Percentiles rank a stretch among this genome's conserved stretches.
phyloP scores from a whole-genome alignment of 1,140 invertebrate species.

The Charaxes varanes region DNA sequence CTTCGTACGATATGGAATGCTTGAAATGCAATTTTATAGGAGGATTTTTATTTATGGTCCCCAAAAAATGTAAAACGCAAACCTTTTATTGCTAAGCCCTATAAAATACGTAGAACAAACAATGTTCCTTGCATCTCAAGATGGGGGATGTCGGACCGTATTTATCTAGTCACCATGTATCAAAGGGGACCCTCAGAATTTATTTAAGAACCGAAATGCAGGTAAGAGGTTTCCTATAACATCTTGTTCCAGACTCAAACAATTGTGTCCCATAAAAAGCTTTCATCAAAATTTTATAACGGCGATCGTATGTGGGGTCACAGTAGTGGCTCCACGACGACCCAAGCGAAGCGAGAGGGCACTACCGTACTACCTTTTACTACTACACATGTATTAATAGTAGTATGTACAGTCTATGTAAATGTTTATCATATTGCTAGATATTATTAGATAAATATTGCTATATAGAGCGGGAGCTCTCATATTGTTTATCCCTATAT shows the following conservation, averaged over 20 bases:
- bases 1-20: slow-evolving; percentile 53
- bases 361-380: too few relatives aligned
- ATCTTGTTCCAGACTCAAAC: background rate
- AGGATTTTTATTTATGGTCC: slow-evolving; percentile 68
- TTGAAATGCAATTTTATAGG: slow-evolving; percentile 70
- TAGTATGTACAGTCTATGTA: too few relatives aligned
- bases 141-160: slow-evolving; percentile 52
- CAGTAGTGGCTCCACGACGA: too few relatives aligned
- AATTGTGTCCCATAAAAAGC: too few relatives aligned
- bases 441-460: too few relatives aligned
- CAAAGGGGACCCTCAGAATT: slow-evolving; percentile 20
- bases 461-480: too few relatives aligned
- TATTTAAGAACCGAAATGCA: slow-evolving; percentile 20
- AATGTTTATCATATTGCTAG: too few relatives aligned
- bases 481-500: too few relatives aligned
- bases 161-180: slow-evolving; percentile 33
- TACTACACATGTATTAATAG: too few relatives aligned
- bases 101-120: slow-evolving; percentile 68
- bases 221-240: slow-evolving; percentile 12
- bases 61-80: slow-evolving; percentile 69
- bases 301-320: too few relatives aligned
- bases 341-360: too few relatives aligned
- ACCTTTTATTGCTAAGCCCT: slow-evolving; percentile 66
- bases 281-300: too few relatives aligned
- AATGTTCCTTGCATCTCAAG: slow-evolving; percentile 57